Evolutionary conservation across 2,888 invertebrate species (phyloP).

Genomic region (Orthonychiurus folsomi): DNA sequence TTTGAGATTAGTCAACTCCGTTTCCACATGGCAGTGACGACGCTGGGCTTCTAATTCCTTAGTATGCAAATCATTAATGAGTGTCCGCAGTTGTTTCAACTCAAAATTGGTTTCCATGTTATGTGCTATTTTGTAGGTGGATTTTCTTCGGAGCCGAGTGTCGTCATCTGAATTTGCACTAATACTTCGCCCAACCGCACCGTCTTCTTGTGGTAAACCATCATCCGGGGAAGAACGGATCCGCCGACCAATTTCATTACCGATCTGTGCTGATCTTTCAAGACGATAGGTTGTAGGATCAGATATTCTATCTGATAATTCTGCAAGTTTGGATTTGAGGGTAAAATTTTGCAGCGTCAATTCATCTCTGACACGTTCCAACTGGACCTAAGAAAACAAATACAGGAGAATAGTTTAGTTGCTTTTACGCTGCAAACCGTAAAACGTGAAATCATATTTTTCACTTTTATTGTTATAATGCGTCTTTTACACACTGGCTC

Average conservation of each 20-base stretch:
- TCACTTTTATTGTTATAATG: too few species aligned
- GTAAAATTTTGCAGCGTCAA: constrained; percentile 42
- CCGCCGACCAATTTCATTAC: too few species aligned
- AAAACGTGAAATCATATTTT: too few species aligned
- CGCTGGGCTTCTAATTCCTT: constrained; percentile 40
- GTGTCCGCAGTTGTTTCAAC: constrained; percentile 37
- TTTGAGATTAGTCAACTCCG: constrained; percentile 37
- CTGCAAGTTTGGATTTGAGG: constrained; percentile 41
- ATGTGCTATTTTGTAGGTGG: constrained; percentile 41
- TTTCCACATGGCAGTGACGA: constrained; percentile 38
- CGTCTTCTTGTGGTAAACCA: constrained; percentile 13
- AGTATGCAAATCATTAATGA: constrained; percentile 39
- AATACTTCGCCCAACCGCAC: neutral
- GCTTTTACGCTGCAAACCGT: too few species aligned
- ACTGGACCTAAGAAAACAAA: constrained; percentile 38
- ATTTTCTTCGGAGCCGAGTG: constrained; percentile 39
- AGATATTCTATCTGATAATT: constrained; percentile 32
- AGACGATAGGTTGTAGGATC: constrained; percentile 41
- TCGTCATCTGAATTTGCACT: constrained; percentile 26
- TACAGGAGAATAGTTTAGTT: too few species aligned
- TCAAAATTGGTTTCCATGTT: constrained; percentile 36
- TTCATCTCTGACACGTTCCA: constrained; percentile 42
- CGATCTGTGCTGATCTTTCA: constrained; percentile 20
- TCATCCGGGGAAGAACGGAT: constrained; percentile 21
- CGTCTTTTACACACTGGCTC: too few species aligned